Evolutionary conservation across 2,797 vertebrate genomes (phyloP), one percentile per base, ranked within the genome.

Genomic region (Potorous gilbertii): DNA sequence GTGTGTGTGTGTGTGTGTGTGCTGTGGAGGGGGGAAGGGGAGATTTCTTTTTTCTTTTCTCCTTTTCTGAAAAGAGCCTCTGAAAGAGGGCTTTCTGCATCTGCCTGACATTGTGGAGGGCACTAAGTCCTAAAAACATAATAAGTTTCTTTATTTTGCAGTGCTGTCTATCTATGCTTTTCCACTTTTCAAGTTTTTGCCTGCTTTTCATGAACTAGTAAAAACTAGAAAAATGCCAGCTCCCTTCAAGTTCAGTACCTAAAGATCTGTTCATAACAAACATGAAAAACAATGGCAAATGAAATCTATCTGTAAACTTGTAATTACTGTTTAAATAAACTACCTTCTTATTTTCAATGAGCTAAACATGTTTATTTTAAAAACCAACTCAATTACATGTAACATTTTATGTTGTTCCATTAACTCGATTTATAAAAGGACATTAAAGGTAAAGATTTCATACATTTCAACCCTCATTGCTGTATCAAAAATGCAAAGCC

Each of bases 111-210:
- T 46, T 46, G n/a, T 81, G 74, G 74, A 81, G 40, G 74, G 74
- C 40, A 92, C 96, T 93, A 95, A 96, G 97, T 96, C 92, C 94
- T 54, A 96, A 93, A 97, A 96, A 96, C 96, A 97, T 54, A 97
- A 96, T 92, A 93, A 96, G 55, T 91, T 62, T 95, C 92, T 97
- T 97, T 98, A 96, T 97, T 95, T 96, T 93, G 50, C 91, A 94
- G 62, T 74, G 55, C 24, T 89, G 89, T 46, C 57, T 95, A 96
- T 52, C 57, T 95, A 96, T 28, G 28, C 93, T 62, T 96, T 94
- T 92, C 90, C 92, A 12, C 18, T 95, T 81, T 96, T 95, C 94
- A 96, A 96, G 95, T 54, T 55, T 97, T 95, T 97, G 94, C 87
- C 93, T 89, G 54, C 91, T 95, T 96, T 90, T 96, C 92, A 96